These are phyloP conservation scores for Leptoteleia sp. DNA, from an alignment of 1,140 invertebrate species.

Conservation along the genomic window DNA sequence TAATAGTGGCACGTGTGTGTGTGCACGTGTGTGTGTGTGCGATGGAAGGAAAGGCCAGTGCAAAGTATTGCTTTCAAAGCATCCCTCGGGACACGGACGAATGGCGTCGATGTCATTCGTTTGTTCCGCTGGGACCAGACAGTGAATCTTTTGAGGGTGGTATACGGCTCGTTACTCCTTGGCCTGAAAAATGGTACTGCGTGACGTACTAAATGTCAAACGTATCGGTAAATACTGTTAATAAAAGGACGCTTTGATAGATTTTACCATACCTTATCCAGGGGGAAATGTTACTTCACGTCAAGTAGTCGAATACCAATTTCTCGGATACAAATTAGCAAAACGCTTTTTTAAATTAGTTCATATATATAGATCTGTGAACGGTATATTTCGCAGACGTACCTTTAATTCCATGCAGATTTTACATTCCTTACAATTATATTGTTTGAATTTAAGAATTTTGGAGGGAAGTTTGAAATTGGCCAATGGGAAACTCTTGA, in stretches of 20 bases:
- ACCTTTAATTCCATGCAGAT: too few species aligned
- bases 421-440: too few species aligned
- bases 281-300: too few species aligned
- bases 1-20: constrained; percentile 67
- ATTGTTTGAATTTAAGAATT: too few species aligned
- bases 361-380: too few species aligned
- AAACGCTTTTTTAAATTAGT: too few species aligned
- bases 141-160: constrained; percentile 63
- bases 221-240: constrained; percentile 57
- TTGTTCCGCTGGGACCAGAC: constrained; percentile 55
- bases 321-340: too few species aligned
- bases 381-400: too few species aligned
- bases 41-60: constrained; percentile 64
- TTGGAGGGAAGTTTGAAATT: too few species aligned
- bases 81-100: constrained; percentile 59
- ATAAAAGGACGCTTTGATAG: constrained; percentile 26
- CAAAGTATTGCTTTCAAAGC: constrained; percentile 71
- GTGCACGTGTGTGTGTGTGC: too few species aligned
- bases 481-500: too few species aligned
- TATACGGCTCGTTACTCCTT: constrained; percentile 57
- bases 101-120: constrained; percentile 67
- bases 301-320: too few species aligned
- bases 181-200: constrained; percentile 63
- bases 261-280: constrained; percentile 12
- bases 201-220: constrained; percentile 57